phyloP scores from a whole-genome alignment of 2,797 vertebrate genomes.

The Argentina silus region DNA sequence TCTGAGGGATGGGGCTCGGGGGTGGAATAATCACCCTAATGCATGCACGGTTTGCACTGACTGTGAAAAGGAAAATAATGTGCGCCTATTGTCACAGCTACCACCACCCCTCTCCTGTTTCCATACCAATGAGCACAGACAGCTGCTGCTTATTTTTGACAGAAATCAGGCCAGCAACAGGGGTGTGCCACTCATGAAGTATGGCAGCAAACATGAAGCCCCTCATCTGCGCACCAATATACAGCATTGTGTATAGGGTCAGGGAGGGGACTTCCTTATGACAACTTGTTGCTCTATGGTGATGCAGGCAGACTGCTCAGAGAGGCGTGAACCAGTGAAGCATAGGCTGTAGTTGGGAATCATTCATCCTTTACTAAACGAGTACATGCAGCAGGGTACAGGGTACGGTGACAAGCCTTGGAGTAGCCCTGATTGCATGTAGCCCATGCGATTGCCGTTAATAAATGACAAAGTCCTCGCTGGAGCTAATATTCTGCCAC shows the following conservation, averaged over 20 bases:
- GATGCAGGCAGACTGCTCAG: background rate
- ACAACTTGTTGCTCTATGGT: background rate
- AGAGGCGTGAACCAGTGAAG: background rate
- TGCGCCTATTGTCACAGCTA: conserved; percentile 35
- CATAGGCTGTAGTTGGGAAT: background rate
- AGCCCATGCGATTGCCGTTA: too few relatives aligned
- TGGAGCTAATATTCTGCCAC: too few relatives aligned
- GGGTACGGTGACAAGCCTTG: background rate
- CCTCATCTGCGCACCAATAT: background rate
- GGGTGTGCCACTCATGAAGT: background rate
- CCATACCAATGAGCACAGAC: background rate
- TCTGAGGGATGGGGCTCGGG: conserved; percentile 19
- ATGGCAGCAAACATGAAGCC: background rate
- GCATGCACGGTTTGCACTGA: conserved; percentile 34
- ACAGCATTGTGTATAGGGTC: background rate
- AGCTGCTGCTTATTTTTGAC: background rate
- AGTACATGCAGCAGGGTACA: background rate
- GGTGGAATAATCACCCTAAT: conserved; percentile 44
- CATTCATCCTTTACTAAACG: background rate
- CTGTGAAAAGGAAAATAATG: conserved; percentile 21
- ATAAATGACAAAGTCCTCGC: too few relatives aligned
- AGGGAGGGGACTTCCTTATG: background rate
- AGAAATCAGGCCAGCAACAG: background rate
- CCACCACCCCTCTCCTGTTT: background rate
- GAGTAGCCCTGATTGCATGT: background rate